A percentile compares a stretch with the other conserved stretches of the same genome.
Conservation (phyloP, 2,888 invertebrate species). For the Salpingus planirostris region DNA sequence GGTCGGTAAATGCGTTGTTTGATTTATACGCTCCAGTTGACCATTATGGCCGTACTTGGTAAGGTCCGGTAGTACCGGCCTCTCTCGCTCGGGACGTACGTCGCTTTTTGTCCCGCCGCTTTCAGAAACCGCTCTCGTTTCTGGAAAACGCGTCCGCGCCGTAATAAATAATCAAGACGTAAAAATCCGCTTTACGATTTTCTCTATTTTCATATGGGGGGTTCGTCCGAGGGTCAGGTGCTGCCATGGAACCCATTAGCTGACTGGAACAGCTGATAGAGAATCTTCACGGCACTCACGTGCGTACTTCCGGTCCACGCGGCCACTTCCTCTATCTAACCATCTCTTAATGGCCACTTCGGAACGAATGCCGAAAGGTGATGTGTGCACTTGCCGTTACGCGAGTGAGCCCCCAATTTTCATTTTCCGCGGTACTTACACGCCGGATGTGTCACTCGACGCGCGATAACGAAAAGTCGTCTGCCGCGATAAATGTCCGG, state of each 20-base stretch:
- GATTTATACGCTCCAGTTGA: constrained; percentile 23
- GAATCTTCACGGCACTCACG: constrained; percentile 33
- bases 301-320: constrained; percentile 31
- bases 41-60: constrained; percentile 23
- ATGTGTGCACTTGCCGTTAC: constrained; percentile 26
- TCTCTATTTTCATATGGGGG: too few relatives aligned
- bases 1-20: constrained; percentile 19
- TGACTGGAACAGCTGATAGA: constrained; percentile 27
- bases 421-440: too few relatives aligned
- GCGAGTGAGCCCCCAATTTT: too few relatives aligned
- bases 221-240: constrained; percentile 31
- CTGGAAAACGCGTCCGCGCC: too few relatives aligned
- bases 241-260: constrained; percentile 29
- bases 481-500: too few relatives aligned
- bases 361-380: constrained; percentile 23
- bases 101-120: too few relatives aligned
- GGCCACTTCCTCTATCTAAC: constrained; percentile 30
- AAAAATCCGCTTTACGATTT: too few relatives aligned
- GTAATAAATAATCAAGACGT: too few relatives aligned
- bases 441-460: too few relatives aligned
- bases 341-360: constrained; percentile 31
- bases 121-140: too few relatives aligned
- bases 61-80: constrained; percentile 20
- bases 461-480: too few relatives aligned
- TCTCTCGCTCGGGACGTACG: not conserved